Evolutionary conservation across 2,797 vertebrate species (phyloP).

Genomic region (Pipistrellus pygmaeus): DNA sequence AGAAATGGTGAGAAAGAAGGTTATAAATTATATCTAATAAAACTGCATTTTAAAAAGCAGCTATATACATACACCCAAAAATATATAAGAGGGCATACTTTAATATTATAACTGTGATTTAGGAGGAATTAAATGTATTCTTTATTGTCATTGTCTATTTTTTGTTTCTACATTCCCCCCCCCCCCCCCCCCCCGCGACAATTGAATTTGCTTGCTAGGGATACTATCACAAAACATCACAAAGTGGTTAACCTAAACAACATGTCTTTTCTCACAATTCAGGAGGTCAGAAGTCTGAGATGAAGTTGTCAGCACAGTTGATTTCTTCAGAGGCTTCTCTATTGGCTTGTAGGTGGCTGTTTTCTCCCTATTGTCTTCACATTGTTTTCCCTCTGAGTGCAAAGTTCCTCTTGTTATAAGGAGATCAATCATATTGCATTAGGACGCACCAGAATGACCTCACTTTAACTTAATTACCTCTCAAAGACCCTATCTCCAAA

Average conservation of each 20-base stretch:
- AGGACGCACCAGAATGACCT: background rate
- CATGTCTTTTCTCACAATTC: background rate
- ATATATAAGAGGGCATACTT: background rate
- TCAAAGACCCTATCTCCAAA: background rate
- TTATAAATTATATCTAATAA: background rate
- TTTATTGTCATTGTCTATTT: slow-evolving; percentile 12
- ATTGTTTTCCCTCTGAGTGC: background rate
- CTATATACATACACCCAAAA: background rate
- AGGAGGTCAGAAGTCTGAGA: background rate
- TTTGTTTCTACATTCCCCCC: background rate
- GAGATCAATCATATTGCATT: background rate
- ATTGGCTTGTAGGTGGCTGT: background rate
- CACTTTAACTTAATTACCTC: slow-evolving; percentile 6
- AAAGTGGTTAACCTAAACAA: background rate
- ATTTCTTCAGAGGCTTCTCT: background rate
- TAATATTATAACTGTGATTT: background rate
- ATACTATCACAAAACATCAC: background rate
- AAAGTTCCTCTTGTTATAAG: background rate
- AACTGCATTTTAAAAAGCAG: background rate
- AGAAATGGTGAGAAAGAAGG: background rate
- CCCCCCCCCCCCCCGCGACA: background rate
- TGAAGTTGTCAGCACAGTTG: background rate
- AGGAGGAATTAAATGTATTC: background rate
- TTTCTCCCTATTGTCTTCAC: background rate
- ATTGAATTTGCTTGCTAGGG: background rate